A percentile compares a stretch with the other conserved stretches of the same genome.
phyloP scores from a whole-genome alignment of 2,113 vertebrate genomes.

The Chinchilla lanigera region DNA sequence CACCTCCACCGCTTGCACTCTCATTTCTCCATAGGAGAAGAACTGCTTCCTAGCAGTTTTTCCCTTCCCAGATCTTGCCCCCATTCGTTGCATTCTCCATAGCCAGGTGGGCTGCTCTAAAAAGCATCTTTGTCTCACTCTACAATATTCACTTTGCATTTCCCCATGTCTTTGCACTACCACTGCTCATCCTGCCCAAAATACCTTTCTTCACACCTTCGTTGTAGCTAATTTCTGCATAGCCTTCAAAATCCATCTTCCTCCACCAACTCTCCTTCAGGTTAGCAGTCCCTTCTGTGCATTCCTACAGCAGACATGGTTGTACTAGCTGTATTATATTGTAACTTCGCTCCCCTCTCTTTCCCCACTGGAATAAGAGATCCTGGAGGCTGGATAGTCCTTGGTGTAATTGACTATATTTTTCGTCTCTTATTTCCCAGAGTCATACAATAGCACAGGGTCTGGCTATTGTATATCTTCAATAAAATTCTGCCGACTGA shows the following conservation, averaged over 20 bases:
- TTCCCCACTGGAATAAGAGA: not conserved
- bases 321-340: not conserved
- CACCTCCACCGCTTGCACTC: not conserved
- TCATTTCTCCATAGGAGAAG: not conserved
- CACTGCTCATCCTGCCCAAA: not conserved
- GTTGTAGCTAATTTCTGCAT: conserved; percentile 3
- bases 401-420: not conserved
- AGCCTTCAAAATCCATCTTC: not conserved
- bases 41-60: not conserved
- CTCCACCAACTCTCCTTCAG: not conserved
- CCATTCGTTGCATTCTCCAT: not conserved
- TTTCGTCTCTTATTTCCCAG: not conserved
- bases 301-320: not conserved
- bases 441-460: not conserved
- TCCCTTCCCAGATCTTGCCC: not conserved
- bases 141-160: not conserved
- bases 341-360: not conserved
- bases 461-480: not conserved
- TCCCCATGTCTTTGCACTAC: not conserved
- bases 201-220: not conserved
- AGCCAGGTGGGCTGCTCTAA: not conserved
- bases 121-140: not conserved
- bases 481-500: not conserved
- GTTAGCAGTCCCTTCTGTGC: not conserved
- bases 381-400: not conserved